A percentile compares a stretch with the other conserved stretches of the same genome.
phyloP scores from a whole-genome alignment of 2,113 vertebrate species.

The Ameiurus melas region DNA sequence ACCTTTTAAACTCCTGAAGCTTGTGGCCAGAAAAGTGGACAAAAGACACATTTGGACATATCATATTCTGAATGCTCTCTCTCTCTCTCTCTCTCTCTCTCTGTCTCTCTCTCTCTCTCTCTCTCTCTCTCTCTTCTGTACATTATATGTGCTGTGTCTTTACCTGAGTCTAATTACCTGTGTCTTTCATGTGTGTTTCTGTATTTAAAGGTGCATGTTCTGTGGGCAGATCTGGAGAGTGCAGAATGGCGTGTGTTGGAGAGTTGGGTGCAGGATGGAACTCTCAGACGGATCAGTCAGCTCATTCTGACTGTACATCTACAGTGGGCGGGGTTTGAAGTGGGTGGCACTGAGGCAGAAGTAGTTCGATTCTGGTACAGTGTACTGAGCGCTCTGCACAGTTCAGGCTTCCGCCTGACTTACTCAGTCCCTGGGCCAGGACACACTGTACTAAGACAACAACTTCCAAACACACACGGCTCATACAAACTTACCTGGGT shows the following conservation, averaged over 20 bases:
- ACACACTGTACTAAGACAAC: conserved; percentile 62
- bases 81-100: no score
- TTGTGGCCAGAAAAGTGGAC: not conserved
- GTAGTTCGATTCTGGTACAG: conserved; percentile 78
- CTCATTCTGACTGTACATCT: conserved; percentile 72
- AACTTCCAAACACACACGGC: conserved; percentile 59
- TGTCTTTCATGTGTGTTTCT: conserved; percentile 21
- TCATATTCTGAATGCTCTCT: no score
- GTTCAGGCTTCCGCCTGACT: conserved; percentile 65
- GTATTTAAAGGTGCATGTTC: conserved; percentile 68
- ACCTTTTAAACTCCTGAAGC: not conserved
- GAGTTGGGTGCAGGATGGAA: conserved; percentile 71
- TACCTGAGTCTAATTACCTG: not conserved
- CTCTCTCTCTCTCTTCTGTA: no score
- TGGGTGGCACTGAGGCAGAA: conserved; percentile 66
- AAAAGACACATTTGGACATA: no score
- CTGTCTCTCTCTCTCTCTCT: no score
- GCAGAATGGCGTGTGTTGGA: conserved; percentile 75
- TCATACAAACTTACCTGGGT: conserved; percentile 76
- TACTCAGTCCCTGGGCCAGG: conserved; percentile 61
- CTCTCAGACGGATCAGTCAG: conserved; percentile 65
- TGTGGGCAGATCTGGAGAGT: conserved; percentile 72
- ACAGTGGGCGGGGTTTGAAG: conserved; percentile 77
- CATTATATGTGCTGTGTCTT: no score
- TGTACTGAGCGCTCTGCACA: conserved; percentile 63